Percentiles rank a stretch among this genome's conserved stretches.
Evolutionary conservation across 2,888 invertebrate genomes (phyloP).

Genomic region (Cloeon dipterum): DNA sequence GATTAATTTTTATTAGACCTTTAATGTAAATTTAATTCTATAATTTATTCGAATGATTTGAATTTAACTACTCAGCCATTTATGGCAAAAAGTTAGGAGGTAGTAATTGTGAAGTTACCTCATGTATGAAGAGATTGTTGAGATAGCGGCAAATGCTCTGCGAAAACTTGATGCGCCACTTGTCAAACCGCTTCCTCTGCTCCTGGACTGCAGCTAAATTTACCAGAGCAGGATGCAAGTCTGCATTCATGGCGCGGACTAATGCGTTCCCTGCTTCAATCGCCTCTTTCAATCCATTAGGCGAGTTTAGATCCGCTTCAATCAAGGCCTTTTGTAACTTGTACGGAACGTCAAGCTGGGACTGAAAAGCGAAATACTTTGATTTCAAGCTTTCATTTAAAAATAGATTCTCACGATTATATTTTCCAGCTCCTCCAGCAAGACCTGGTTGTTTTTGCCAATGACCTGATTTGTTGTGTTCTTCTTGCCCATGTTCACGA

Average conservation of each 20-base stretch:
- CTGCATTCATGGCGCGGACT: slow-evolving; percentile 46
- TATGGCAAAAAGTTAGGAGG: too few species aligned
- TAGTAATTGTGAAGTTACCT: too few species aligned
- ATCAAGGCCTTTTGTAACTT: slow-evolving; percentile 40
- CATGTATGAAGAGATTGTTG: slow-evolving; percentile 85
- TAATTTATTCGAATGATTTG: too few species aligned
- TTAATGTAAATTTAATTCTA: too few species aligned
- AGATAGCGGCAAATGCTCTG: slow-evolving; percentile 69
- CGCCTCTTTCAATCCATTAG: slow-evolving; percentile 33
- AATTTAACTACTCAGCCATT: too few species aligned
- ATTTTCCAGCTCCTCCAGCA: slow-evolving; percentile 54
- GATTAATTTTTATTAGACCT: too few species aligned
- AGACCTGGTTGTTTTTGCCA: slow-evolving; percentile 59
- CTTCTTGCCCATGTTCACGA: slow-evolving; percentile 80
- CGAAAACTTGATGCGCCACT: slow-evolving; percentile 55
- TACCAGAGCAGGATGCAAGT: slow-evolving; percentile 35
- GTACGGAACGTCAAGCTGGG: slow-evolving; percentile 42
- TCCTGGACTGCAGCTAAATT: slow-evolving; percentile 56
- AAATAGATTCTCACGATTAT: slow-evolving; percentile 55
- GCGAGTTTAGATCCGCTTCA: slow-evolving; percentile 45
- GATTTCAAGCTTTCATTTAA: too few species aligned
- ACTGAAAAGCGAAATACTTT: slow-evolving; percentile 17
- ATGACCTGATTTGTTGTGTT: slow-evolving; percentile 68
- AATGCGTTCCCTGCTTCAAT: slow-evolving; percentile 48
- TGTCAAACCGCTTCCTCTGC: slow-evolving; percentile 53